Percentiles rank a stretch among this genome's conserved stretches.
Evolutionary conservation across 2,888 invertebrate species (phyloP).

Genomic region (Stegana nigrithorax): DNA sequence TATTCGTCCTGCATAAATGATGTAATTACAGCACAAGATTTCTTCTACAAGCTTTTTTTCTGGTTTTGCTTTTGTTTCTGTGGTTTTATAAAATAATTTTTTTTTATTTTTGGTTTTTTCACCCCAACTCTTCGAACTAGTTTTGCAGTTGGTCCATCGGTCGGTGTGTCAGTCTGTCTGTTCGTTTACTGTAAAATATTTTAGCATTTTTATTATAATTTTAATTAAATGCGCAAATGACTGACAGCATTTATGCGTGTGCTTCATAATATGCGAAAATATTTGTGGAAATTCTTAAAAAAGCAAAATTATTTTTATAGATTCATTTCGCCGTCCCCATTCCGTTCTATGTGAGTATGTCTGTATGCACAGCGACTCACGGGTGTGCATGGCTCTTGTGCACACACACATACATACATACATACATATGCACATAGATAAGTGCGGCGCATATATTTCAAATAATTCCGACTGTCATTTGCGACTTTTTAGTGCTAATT

Average conservation of each 20-base stretch:
- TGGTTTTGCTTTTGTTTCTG: conserved; percentile 24
- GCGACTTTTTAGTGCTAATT: conserved; percentile 28
- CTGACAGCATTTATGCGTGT: conserved; percentile 48
- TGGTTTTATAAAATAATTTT: too few relatives aligned
- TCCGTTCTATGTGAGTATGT: neutral
- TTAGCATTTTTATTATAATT: conserved; percentile 54
- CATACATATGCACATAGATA: too few relatives aligned
- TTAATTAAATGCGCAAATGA: conserved; percentile 56
- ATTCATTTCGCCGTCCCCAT: neutral
- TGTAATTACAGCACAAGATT: conserved; percentile 63
- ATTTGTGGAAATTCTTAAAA: neutral
- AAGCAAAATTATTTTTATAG: neutral
- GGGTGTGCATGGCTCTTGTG: too few relatives aligned
- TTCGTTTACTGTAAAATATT: too few relatives aligned
- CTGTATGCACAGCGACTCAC: too few relatives aligned
- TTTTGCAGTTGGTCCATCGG: too few relatives aligned
- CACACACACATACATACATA: too few relatives aligned
- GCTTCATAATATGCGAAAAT: conserved; percentile 10
- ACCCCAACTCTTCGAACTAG: too few relatives aligned
- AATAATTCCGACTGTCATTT: conserved; percentile 16
- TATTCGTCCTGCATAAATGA: conserved; percentile 66
- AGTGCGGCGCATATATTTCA: conserved; percentile 20
- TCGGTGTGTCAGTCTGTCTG: too few relatives aligned
- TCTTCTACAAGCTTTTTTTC: conserved; percentile 57
- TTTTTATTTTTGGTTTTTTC: conserved; percentile 28